Percentiles rank a stretch among this genome's conserved stretches.
Conservation (phyloP, 1,140 invertebrate species). For the Cydia pomonella region DNA sequence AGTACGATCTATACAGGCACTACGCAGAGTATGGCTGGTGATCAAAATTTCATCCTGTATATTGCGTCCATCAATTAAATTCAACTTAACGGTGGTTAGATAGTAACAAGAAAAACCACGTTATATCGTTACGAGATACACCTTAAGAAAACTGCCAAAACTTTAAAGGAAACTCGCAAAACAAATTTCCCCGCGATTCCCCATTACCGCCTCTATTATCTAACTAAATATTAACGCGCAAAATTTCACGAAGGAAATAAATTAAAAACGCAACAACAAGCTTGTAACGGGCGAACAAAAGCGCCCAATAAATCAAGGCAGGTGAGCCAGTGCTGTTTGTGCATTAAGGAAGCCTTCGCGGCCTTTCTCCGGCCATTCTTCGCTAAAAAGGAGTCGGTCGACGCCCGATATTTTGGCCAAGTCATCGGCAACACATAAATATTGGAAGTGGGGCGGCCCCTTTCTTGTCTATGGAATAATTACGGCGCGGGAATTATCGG, state of each 20-base stretch:
- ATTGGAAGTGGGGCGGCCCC: constrained; percentile 77
- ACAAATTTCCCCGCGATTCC: constrained; percentile 46
- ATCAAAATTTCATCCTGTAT: no score
- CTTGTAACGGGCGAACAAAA: constrained; percentile 77
- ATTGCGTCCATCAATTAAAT: background rate
- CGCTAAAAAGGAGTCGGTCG: constrained; percentile 79
- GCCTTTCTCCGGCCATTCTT: constrained; percentile 78
- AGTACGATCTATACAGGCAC: no score
- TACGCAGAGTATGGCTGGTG: no score
- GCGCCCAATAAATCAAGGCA: constrained; percentile 77
- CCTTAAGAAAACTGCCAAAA: background rate
- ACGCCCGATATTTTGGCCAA: constrained; percentile 76
- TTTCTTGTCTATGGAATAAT: constrained; percentile 79
- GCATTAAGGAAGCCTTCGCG: constrained; percentile 74
- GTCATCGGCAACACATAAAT: constrained; percentile 82
- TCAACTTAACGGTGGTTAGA: background rate
- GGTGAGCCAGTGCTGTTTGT: constrained; percentile 77
- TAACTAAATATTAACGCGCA: constrained; percentile 74
- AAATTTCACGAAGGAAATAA: constrained; percentile 74
- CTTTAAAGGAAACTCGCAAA: constrained; percentile 3
- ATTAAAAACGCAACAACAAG: constrained; percentile 80
- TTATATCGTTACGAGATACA: background rate
- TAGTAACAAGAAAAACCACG: background rate
- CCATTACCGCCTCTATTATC: constrained; percentile 58
- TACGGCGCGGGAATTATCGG: constrained; percentile 70